Evolutionary conservation across 1,140 invertebrate genomes (phyloP).

Genomic region (Heliconius congener): DNA sequence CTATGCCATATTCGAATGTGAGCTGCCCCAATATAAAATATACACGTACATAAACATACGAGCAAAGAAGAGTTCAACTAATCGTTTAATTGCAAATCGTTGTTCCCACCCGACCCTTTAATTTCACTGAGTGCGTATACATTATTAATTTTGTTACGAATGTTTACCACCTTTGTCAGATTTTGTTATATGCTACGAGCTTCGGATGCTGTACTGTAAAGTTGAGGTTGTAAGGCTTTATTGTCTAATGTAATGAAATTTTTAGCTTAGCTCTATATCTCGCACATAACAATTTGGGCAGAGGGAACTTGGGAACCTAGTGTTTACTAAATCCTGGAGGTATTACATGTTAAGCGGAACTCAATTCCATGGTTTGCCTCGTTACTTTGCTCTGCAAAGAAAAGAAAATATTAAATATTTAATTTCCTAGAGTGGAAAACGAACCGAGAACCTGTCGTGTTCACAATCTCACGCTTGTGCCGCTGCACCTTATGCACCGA

Average conservation of each 20-base stretch:
- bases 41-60: background rate
- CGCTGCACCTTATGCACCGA: background rate
- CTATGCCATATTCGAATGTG: too few species aligned
- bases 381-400: background rate
- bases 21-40: too few species aligned
- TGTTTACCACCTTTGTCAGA: conserved; percentile 20
- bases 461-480: background rate
- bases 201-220: background rate
- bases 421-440: background rate
- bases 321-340: background rate
- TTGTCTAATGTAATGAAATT: background rate
- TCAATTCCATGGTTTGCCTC: background rate
- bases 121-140: conserved; percentile 21
- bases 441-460: background rate
- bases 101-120: conserved; percentile 17
- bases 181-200: conserved; percentile 14
- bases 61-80: conserved; percentile 8
- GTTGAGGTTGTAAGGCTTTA: background rate
- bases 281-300: background rate
- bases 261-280: background rate
- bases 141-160: conserved; percentile 24
- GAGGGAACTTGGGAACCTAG: background rate
- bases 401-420: background rate
- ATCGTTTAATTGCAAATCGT: conserved; percentile 25
- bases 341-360: background rate